Percentiles rank a stretch among this genome's conserved stretches.
These are phyloP conservation scores for Manduca sexta DNA, from an alignment of 1,140 invertebrate genomes.

Conservation along the genomic window DNA sequence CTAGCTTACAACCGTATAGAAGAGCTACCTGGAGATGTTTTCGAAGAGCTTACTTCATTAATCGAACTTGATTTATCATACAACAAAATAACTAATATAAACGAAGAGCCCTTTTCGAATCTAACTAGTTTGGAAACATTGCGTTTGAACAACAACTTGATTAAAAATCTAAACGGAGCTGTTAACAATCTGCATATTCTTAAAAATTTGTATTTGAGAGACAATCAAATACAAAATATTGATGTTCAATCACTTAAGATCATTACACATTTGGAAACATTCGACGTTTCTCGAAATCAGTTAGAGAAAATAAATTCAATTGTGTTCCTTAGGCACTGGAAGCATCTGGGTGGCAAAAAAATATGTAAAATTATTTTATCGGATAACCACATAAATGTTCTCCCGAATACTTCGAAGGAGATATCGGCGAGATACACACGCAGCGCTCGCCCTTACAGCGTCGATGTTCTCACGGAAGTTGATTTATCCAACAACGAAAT, in stretches of 20 bases:
- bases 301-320: conserved; percentile 35
- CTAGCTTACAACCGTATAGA: conserved; percentile 41
- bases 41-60: conserved; percentile 39
- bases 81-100: conserved; percentile 42
- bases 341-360: conserved; percentile 38
- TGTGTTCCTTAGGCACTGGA: conserved; percentile 50
- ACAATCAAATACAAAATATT: conserved; percentile 47
- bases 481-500: conserved; percentile 51
- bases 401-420: conserved; percentile 34
- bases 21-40: conserved; percentile 35
- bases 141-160: conserved; percentile 47
- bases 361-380: conserved; percentile 51
- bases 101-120: conserved; percentile 47
- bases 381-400: conserved; percentile 36
- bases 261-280: conserved; percentile 51
- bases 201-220: conserved; percentile 44
- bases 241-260: conserved; percentile 45
- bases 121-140: conserved; percentile 41
- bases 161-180: conserved; percentile 51
- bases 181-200: conserved; percentile 44
- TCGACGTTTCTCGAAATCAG: conserved; percentile 52
- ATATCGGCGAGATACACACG: conserved; percentile 19
- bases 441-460: conserved; percentile 15
- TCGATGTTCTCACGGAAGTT: conserved; percentile 38
- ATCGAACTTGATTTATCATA: conserved; percentile 50